Base-by-base conservation (phyloP, 2,888 invertebrate genomes). In the Hirtodrosophila alboralis region DNA sequence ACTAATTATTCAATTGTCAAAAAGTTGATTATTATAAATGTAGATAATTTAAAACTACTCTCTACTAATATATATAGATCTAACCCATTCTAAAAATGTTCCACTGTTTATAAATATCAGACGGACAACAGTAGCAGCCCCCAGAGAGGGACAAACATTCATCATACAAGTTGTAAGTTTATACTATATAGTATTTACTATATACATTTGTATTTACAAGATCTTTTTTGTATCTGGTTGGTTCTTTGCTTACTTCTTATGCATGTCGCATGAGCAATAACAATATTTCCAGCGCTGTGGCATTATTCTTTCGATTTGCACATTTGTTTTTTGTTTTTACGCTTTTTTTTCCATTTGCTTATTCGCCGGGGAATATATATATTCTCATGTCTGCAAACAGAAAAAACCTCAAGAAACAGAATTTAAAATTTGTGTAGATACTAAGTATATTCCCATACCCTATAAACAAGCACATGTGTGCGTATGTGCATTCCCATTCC, bases 231-330 rank as follows among this genome's bases (percentile, higher is more conserved):
- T 18, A 31, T 45, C n/a, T 13, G 53, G 37, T 36, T 27, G 18
- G 40, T 21, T 53, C 26, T 53, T 26, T 44, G 34, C 23, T 43
- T 23, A 66, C 52, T 68, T 53, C 73, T 43, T 83, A 77, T 84
- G 74, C 88, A 88, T 68, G 81, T 78, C 83, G 71, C 84, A 80
- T 81, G 79, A 51, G 78, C 69, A 62, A 80, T 78, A 81, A 81
- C 63, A 67, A 86, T 81, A 72, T 84, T 67, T 78, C 37, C 57
- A 62, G 41, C 54, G 41, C 49, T 44, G 54, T 36, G 48, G 44
- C 53, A 45, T 62, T 65, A 66, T 68, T 69, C 62, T 63, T 74
- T 68, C 58, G 78, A 71, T 84, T 76, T 70, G 69, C 54, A 62
- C 54, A 44, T 68, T 62, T 66, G 66, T 51, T 75, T 54, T 52